Evolutionary conservation across 2,888 invertebrate genomes (phyloP).

Genomic region (Callyntrura guangdongensis): DNA sequence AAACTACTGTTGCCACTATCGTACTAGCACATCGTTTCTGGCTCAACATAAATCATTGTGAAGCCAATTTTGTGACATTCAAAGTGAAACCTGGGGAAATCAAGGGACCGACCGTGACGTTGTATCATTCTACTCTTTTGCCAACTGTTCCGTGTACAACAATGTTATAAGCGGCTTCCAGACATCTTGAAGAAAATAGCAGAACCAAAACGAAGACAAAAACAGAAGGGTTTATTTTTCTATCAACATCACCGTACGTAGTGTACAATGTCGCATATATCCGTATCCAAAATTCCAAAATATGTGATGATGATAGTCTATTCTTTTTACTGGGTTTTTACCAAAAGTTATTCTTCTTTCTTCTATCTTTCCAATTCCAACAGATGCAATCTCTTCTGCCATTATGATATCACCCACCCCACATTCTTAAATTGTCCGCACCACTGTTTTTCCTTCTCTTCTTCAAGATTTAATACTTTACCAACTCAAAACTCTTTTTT

Average conservation of each 20-base stretch:
- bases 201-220: background rate
- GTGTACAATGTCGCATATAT: background rate
- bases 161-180: background rate
- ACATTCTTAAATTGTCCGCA: conserved; percentile 66
- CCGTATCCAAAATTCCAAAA: background rate
- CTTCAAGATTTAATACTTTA: conserved; percentile 58
- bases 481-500: conserved; percentile 15
- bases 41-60: conserved; percentile 64
- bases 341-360: conserved; percentile 18
- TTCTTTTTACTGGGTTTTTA: conserved; percentile 9
- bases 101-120: background rate
- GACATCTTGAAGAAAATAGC: conserved; percentile 14
- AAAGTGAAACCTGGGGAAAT: conserved; percentile 71
- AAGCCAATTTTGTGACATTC: conserved; percentile 70
- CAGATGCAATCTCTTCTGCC: conserved; percentile 23
- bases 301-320: conserved; percentile 25
- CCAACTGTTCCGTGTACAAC: background rate
- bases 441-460: background rate
- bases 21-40: conserved; percentile 26
- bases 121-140: background rate
- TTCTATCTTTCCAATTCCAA: conserved; percentile 39
- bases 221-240: conserved; percentile 59
- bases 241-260: conserved; percentile 19
- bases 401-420: conserved; percentile 50
- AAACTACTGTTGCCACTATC: background rate